A percentile compares a stretch with the other conserved stretches of the same genome.
Conservation (phyloP, 2,888 invertebrate genomes). For the Plutella xylostella region DNA sequence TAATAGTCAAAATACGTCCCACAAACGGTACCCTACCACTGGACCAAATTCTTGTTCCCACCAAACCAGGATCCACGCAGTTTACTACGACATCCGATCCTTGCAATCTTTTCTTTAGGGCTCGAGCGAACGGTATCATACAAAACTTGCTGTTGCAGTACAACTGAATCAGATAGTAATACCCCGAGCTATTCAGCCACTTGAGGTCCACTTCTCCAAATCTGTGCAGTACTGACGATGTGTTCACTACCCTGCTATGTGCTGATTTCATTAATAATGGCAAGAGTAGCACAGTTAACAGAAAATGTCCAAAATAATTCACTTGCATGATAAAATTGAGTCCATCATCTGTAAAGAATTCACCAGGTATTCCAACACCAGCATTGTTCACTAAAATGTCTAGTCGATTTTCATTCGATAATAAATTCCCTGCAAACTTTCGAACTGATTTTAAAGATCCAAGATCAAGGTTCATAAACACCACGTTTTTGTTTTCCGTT, state of each 20-base stretch:
- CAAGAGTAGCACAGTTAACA: conserved; percentile 88
- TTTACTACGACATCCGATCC: conserved; percentile 78
- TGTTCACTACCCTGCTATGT: conserved; percentile 81
- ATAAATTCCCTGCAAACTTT: conserved; percentile 82
- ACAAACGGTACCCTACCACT: conserved; percentile 46
- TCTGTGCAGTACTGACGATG: conserved; percentile 81
- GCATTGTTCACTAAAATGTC: conserved; percentile 93
- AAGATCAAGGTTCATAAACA: conserved; percentile 79
- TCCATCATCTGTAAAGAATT: conserved; percentile 79
- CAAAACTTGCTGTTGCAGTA: conserved; percentile 79
- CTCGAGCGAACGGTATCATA: conserved; percentile 77
- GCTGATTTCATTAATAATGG: conserved; percentile 79
- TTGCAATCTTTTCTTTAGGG: conserved; percentile 75
- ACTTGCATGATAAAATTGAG: conserved; percentile 91
- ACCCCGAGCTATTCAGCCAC: conserved; percentile 71
- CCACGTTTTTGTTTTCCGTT: conserved; percentile 75
- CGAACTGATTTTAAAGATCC: conserved; percentile 81
- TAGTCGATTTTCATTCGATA: conserved; percentile 75
- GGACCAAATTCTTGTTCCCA: conserved; percentile 81
- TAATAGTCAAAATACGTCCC: conserved; percentile 62
- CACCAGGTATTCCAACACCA: conserved; percentile 76
- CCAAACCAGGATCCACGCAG: conserved; percentile 86
- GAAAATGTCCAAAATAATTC: conserved; percentile 93
- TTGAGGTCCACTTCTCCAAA: conserved; percentile 76
- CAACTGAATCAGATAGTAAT: conserved; percentile 49